Percentiles rank a stretch among this genome's conserved stretches.
phyloP scores from a whole-genome alignment of 2,888 invertebrate species.

The Drosophila aldrichi region DNA sequence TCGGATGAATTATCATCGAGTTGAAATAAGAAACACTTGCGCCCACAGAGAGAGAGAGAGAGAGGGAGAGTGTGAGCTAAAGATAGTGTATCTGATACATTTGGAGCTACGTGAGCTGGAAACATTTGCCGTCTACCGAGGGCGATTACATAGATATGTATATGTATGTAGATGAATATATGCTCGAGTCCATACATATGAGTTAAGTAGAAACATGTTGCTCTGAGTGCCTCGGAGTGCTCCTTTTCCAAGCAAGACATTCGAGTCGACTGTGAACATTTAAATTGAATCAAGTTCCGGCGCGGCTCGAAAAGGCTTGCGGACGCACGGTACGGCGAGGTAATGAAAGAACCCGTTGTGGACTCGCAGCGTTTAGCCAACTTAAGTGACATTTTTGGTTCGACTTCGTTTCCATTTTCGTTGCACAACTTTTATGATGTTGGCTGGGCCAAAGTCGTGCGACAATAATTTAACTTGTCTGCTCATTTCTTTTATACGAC shows the following conservation, averaged over 20 bases:
- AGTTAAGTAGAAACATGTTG: not conserved
- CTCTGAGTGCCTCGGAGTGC: not conserved
- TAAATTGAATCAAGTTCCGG: constrained; percentile 64
- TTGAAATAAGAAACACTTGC: constrained; percentile 46
- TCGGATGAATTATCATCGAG: constrained; percentile 25
- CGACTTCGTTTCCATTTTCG: not conserved
- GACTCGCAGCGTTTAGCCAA: constrained; percentile 17
- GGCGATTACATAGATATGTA: not conserved
- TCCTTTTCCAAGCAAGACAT: constrained; percentile 31
- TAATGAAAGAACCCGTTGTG: constrained; percentile 16
- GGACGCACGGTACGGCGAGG: not conserved
- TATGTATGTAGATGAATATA: not conserved
- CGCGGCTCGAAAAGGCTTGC: constrained; percentile 15
- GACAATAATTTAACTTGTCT: constrained; percentile 56
- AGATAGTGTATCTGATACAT: constrained; percentile 8
- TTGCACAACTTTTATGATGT: constrained; percentile 46
- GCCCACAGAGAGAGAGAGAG: not conserved
- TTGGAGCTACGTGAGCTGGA: constrained; percentile 21
- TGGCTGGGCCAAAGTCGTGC: constrained; percentile 30
- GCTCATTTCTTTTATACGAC: constrained; percentile 33
- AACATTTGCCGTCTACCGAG: constrained; percentile 33
- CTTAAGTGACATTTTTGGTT: constrained; percentile 40
- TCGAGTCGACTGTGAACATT: constrained; percentile 47
- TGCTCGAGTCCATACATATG: not conserved
- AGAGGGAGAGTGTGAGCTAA: not conserved